phyloP scores from a whole-genome alignment of 2,797 vertebrate species.

The Lithobates sylvaticus region DNA sequence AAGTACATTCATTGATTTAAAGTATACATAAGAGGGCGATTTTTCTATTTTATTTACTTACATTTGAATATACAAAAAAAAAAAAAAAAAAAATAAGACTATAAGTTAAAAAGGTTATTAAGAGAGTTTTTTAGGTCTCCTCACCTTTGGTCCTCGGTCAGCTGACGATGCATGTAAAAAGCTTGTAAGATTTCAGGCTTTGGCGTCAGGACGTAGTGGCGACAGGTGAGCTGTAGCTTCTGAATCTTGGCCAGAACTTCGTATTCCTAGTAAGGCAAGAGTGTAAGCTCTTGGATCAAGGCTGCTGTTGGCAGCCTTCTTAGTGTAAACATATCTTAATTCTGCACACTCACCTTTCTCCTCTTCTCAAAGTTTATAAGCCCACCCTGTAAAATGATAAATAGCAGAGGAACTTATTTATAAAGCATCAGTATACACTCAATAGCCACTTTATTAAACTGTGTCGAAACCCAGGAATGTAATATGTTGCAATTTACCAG shows the following conservation, averaged over 20 bases:
- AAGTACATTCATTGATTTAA: too few species aligned
- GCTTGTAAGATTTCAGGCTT: slow-evolving; percentile 73
- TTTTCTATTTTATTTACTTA: too few species aligned
- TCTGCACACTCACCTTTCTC: slow-evolving; percentile 79
- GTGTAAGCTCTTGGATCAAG: slow-evolving; percentile 37
- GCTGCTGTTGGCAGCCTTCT: background rate
- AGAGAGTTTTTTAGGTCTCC: background rate
- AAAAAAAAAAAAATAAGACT: too few species aligned
- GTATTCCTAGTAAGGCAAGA: slow-evolving; percentile 78
- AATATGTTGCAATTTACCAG: too few species aligned
- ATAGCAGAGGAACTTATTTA: background rate
- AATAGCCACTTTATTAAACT: too few species aligned
- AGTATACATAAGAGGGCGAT: too few species aligned
- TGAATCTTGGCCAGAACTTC: slow-evolving; percentile 84
- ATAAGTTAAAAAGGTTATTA: too few species aligned
- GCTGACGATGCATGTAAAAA: slow-evolving; percentile 75
- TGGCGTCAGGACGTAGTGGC: slow-evolving; percentile 74
- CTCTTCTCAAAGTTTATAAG: slow-evolving; percentile 89
- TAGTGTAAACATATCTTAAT: background rate
- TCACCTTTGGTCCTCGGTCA: slow-evolving; percentile 86
- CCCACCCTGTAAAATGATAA: slow-evolving; percentile 73
- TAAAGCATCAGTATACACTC: too few species aligned
- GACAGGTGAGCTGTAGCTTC: slow-evolving; percentile 80
- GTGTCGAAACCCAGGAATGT: too few species aligned
- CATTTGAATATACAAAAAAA: too few species aligned